Evolutionary conservation across 2,888 invertebrate species (phyloP).

Genomic region (Diarsia mendica): DNA sequence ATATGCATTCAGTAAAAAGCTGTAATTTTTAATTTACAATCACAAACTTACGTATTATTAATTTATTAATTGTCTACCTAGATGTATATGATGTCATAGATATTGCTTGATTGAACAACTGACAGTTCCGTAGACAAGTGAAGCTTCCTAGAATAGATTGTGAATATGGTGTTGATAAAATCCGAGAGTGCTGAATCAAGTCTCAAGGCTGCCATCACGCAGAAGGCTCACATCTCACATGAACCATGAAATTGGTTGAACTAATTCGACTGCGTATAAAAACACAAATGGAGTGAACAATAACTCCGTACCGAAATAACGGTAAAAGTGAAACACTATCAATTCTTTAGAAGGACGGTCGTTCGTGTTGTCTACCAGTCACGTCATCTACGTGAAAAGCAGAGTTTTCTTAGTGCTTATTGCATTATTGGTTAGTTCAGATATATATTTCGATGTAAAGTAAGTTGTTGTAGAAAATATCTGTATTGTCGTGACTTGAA

Average conservation of each 20-base stretch:
- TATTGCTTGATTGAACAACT: neutral
- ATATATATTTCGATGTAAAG: neutral
- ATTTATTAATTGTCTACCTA: too few species aligned
- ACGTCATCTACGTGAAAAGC: neutral
- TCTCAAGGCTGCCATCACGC: neutral
- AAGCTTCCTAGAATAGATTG: slow-evolving; percentile 6
- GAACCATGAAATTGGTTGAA: slow-evolving; percentile 42
- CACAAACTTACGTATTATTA: too few species aligned
- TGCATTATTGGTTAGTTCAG: neutral
- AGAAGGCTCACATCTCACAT: slow-evolving; percentile 17
- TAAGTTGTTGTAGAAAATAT: neutral
- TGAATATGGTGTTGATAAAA: neutral
- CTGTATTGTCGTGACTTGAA: neutral
- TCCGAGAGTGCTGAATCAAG: neutral
- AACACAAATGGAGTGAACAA: slow-evolving; percentile 28
- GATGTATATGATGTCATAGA: neutral
- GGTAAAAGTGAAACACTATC: slow-evolving; percentile 31
- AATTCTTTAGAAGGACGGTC: slow-evolving; percentile 21
- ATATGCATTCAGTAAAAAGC: too few species aligned
- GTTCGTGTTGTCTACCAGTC: slow-evolving; percentile 9
- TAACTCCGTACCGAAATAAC: slow-evolving; percentile 21
- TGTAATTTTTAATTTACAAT: neutral
- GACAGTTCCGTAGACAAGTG: neutral
- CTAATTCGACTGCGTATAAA: slow-evolving; percentile 20
- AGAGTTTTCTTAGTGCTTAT: neutral